phyloP scores from a whole-genome alignment of 2,888 invertebrate genomes.

The Drosophila mimica region DNA sequence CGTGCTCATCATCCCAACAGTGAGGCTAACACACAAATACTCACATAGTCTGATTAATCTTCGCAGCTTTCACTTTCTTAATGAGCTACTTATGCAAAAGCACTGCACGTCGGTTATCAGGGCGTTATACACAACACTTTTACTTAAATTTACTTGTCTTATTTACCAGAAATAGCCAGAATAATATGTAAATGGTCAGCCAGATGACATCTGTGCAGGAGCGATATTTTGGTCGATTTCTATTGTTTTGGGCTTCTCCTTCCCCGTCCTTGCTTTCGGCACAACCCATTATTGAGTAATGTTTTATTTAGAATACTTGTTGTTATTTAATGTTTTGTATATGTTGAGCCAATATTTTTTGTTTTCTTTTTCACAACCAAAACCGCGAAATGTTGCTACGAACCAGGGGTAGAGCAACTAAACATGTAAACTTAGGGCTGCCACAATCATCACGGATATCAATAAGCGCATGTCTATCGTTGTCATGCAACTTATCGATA shows the following conservation, averaged over 20 bases:
- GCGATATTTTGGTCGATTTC: constrained; percentile 87
- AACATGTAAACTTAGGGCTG: constrained; percentile 13
- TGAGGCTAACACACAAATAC: constrained; percentile 20
- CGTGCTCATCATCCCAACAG: neutral
- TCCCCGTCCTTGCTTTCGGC: constrained; percentile 88
- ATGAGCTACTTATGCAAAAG: neutral
- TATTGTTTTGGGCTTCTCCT: constrained; percentile 66
- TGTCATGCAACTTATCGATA: constrained; percentile 20
- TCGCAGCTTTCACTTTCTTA: constrained; percentile 58
- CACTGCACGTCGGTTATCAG: neutral
- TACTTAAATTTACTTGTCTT: constrained; percentile 4
- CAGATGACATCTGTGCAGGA: constrained; percentile 94
- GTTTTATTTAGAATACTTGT: constrained; percentile 1
- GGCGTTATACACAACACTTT: neutral
- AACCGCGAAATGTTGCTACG: constrained; percentile 51
- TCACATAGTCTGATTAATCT: constrained; percentile 50
- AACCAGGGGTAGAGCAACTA: constrained; percentile 33
- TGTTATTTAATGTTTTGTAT: constrained; percentile 26
- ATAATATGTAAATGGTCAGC: constrained; percentile 91
- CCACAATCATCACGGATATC: neutral
- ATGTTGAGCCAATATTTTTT: constrained; percentile 35
- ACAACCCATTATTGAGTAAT: constrained; percentile 87
- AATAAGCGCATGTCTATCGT: constrained; percentile 23
- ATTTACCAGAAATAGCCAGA: constrained; percentile 93
- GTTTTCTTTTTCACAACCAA: constrained; percentile 56